Conservation (phyloP, 2,113 vertebrate genomes). For the Apteryx mantelli region DNA sequence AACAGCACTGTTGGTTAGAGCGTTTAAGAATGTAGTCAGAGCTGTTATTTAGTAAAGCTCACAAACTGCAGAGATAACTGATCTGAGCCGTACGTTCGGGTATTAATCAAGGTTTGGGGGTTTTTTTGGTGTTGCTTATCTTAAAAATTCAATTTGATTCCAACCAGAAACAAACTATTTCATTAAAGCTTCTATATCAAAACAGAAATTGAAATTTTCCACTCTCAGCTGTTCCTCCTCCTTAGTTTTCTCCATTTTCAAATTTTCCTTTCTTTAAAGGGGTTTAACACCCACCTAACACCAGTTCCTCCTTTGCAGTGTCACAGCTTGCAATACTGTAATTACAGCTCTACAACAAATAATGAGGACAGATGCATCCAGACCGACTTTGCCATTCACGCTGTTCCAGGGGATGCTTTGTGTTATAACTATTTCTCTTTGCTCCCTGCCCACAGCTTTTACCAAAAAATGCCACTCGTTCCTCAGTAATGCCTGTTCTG, state of each 20-base stretch:
- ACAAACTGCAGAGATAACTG: fast-evolving
- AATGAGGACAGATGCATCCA: not conserved
- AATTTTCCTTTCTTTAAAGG: not conserved
- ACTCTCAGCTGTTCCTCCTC: not conserved
- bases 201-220: not conserved
- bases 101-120: not conserved
- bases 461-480: not conserved
- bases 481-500: not conserved
- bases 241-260: not conserved
- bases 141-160: not conserved
- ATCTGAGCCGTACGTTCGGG: not conserved
- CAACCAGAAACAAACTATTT: not conserved
- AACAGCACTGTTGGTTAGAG: not conserved
- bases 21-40: not conserved
- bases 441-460: not conserved
- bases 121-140: not conserved
- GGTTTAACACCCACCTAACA: not conserved
- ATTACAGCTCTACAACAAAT: not conserved
- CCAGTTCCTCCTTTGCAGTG: not conserved
- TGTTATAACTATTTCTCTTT: not conserved
- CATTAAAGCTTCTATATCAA: not conserved
- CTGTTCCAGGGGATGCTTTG: not conserved
- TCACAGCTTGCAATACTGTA: not conserved
- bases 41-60: not conserved
- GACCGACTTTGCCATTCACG: not conserved